Evolutionary conservation across 1,140 invertebrate genomes (phyloP).

Genomic region (Drosophila athabasca): DNA sequence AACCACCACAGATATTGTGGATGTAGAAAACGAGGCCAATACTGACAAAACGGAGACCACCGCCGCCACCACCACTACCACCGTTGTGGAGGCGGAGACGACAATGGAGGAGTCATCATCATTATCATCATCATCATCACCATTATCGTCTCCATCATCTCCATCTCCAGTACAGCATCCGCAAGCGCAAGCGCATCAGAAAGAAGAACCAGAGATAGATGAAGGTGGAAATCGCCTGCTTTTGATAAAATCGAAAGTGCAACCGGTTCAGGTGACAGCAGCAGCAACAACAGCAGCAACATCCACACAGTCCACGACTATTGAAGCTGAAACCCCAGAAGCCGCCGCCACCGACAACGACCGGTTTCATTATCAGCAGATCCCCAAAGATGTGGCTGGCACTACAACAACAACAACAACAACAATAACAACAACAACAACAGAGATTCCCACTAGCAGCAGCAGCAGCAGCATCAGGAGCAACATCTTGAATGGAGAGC

Average conservation of each 20-base stretch:
- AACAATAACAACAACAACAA: constrained; percentile 3
- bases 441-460: constrained; percentile 13
- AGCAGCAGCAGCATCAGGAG: constrained; percentile 19
- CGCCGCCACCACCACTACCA: background rate
- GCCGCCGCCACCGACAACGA: constrained; percentile 49
- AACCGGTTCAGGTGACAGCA: constrained; percentile 77
- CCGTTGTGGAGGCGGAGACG: constrained; percentile 27
- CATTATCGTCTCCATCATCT: background rate
- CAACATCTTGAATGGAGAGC: background rate
- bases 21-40: constrained; percentile 14
- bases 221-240: constrained; percentile 55
- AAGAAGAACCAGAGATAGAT: constrained; percentile 37
- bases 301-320: constrained; percentile 5
- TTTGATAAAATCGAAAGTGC: constrained; percentile 82
- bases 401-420: constrained; percentile 6
- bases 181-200: constrained; percentile 30
- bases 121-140: background rate
- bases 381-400: constrained; percentile 39
- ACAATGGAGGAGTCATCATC: constrained; percentile 16
- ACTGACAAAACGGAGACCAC: constrained; percentile 16
- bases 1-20: constrained; percentile 51
- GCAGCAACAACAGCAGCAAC: constrained; percentile 34
- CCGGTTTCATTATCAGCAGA: constrained; percentile 81
- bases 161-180: constrained; percentile 3
- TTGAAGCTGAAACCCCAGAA: constrained; percentile 23